Evolutionary conservation across 2,797 vertebrate genomes (phyloP), one percentile per base, ranked within the genome.

Genomic region (Xerus rutilus): DNA sequence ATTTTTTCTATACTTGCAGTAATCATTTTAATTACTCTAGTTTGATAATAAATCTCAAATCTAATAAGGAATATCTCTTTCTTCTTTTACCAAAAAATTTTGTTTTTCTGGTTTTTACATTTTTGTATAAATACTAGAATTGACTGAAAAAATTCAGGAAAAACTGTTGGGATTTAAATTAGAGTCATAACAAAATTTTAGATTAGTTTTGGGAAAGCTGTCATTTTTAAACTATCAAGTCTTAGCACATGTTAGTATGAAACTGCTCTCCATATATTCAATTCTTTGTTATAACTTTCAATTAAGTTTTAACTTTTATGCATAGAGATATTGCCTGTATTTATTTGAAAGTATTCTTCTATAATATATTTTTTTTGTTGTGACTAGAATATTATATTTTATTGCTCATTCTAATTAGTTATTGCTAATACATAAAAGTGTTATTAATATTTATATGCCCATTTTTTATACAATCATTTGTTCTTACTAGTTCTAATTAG

Each of bases 301-400:
- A n/a, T 89, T 86, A 87, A 86, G 3, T 49, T 89, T 28, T 86
- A 62, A 35, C 47, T 59, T 79, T 82, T 18, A 30, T 39, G 28
- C 7, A 89, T 7, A 35, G n/a, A 59, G 1, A 1, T 43, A 57
- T 70, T 54, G 18, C 4, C 21, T 35, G 15, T 35, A 81, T 89
- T 94, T 82, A 59, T 64, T 85, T 79, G 62, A 23, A 91, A n/a
- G 54, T 89, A 35, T 49, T 85, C 59, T 79, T 35, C 62, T 54
- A 73, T 47, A 39, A 85, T 54, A 76, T 86, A 35, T 82, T 84
- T 82, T 77, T 81, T 5, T 35, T 94, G 35, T 67, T 85, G 25
- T 83, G 35, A 57, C 35, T 52, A 10, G 14, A 62, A 79, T 62
- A 25, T 92, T 96, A 30, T 57, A 73, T 74, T 92, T 94, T 77